A percentile compares a stretch with the other conserved stretches of the same genome.
phyloP scores from a whole-genome alignment of 2,113 vertebrate genomes.

The Pterocles gutturalis region DNA sequence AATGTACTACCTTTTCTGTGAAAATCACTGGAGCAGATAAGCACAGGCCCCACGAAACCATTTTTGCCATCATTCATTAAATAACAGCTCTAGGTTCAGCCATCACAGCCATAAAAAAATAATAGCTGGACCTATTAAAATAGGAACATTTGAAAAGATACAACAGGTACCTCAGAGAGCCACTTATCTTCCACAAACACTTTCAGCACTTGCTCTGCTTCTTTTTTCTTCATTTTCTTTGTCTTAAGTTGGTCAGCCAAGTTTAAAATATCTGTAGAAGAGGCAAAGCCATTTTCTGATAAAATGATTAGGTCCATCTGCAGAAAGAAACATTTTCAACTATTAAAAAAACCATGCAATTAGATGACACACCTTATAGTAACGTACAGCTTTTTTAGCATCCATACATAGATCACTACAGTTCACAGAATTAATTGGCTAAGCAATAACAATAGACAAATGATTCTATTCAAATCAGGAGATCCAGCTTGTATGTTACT shows the following conservation, averaged over 20 bases:
- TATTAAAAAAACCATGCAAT: background rate
- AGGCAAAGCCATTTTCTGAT: constrained; percentile 88
- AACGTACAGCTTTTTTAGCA: background rate
- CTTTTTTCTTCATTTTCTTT: constrained; percentile 94
- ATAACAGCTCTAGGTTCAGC: background rate
- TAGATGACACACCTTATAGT: background rate
- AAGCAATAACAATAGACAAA: background rate
- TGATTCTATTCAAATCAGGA: background rate
- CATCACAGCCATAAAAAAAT: background rate
- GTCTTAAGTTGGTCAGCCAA: constrained; percentile 85
- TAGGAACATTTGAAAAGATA: accelerated
- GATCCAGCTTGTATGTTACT: background rate
- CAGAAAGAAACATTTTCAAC: constrained; percentile 18
- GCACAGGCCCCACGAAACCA: background rate
- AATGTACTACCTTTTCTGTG: background rate
- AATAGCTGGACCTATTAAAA: background rate
- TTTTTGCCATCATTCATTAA: background rate
- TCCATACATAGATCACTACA: background rate
- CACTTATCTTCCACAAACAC: constrained; percentile 91
- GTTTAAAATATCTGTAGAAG: constrained; percentile 93
- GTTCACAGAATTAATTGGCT: background rate
- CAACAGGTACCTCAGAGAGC: constrained; percentile 86
- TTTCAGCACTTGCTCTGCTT: constrained; percentile 88
- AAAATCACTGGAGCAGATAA: background rate
- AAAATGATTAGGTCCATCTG: constrained; percentile 92